Percentiles rank a stretch among this genome's conserved stretches.
Conservation (phyloP, 2,797 vertebrate species). For the Microchirus variegatus region DNA sequence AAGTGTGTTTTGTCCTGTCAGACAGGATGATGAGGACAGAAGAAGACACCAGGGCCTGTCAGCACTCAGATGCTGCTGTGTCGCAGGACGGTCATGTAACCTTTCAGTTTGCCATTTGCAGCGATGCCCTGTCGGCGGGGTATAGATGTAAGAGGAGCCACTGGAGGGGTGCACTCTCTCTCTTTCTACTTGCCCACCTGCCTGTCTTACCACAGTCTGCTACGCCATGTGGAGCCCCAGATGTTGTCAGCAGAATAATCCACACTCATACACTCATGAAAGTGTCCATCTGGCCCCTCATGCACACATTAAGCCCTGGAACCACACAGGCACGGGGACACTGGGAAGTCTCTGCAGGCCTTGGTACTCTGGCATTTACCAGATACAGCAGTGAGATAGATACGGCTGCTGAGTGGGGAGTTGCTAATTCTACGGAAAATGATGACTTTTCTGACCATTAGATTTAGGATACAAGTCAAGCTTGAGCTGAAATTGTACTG, state of each 20-base stretch:
- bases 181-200: conserved; percentile 61
- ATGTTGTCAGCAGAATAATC: conserved; percentile 96
- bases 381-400: conserved; percentile 66
- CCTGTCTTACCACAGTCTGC: conserved; percentile 85
- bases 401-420: too few species aligned
- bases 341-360: conserved; percentile 56
- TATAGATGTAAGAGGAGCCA: conserved; percentile 71
- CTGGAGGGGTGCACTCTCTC: conserved; percentile 76
- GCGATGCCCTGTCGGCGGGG: conserved; percentile 63
- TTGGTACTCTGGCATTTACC: conserved; percentile 85
- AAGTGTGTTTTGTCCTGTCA: background rate
- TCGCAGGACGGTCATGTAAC: conserved; percentile 64
- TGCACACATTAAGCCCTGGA: conserved; percentile 84
- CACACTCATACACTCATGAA: conserved; percentile 89
- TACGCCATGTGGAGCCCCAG: conserved; percentile 94
- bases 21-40: conserved; percentile 9
- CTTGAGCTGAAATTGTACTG: too few species aligned
- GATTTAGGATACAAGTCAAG: too few species aligned
- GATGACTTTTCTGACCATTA: too few species aligned
- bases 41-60: conserved; percentile 7
- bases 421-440: too few species aligned
- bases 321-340: conserved; percentile 68
- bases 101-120: conserved; percentile 76
- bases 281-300: conserved; percentile 92
- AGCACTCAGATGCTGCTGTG: conserved; percentile 11